Evolutionary conservation across 2,888 invertebrate species (phyloP).

Genomic region (Nemurella pictetii): DNA sequence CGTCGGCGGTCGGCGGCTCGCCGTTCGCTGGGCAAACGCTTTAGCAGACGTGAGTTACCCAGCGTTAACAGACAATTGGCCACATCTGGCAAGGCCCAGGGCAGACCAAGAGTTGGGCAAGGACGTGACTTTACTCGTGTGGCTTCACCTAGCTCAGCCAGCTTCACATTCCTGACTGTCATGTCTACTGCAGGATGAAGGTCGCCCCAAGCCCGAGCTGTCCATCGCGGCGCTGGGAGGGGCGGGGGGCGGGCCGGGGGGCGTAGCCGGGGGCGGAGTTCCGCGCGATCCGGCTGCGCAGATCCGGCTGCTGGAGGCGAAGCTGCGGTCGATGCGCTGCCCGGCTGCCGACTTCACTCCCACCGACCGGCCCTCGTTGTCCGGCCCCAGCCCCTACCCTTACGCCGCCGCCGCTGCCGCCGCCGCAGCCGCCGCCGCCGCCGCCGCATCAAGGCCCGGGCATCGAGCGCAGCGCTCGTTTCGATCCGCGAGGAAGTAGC

Average conservation of each 20-base stretch:
- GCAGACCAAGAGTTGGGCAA: no score
- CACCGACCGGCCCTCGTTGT: background rate
- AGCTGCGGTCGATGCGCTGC: background rate
- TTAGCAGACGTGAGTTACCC: constrained; percentile 63
- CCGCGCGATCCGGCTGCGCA: background rate
- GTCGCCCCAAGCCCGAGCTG: background rate
- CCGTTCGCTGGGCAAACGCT: constrained; percentile 80
- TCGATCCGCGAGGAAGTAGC: no score
- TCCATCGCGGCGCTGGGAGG: background rate
- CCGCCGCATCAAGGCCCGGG: no score
- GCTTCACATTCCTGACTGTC: no score
- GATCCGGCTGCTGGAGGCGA: background rate
- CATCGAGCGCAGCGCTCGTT: no score
- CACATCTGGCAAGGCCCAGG: no score
- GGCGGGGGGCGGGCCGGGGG: background rate
- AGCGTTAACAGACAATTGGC: no score
- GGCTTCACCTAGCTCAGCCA: no score
- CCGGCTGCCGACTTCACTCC: background rate
- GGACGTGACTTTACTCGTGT: no score
- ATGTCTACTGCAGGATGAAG: background rate
- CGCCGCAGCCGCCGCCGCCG: background rate
- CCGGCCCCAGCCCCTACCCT: background rate
- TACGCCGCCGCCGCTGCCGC: background rate
- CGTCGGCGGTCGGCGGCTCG: constrained; percentile 73
- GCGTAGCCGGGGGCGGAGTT: no score